Percentiles rank a stretch among this genome's conserved stretches.
Evolutionary conservation across 2,113 vertebrate species (phyloP).

Genomic region (Muntiacus muntjak): DNA sequence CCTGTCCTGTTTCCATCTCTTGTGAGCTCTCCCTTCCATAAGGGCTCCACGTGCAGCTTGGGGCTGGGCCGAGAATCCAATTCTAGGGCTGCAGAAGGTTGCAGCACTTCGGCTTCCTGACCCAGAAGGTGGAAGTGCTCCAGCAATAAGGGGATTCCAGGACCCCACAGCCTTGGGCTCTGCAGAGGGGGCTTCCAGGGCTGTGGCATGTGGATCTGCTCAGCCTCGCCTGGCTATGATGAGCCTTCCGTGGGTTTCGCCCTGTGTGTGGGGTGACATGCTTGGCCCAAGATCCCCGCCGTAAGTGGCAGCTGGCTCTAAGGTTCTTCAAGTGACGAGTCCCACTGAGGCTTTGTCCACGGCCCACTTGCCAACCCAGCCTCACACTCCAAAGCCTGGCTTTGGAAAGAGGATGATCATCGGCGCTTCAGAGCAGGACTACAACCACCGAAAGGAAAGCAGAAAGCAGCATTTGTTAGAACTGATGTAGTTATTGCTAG

Average conservation of each 20-base stretch:
- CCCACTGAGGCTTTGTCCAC: not conserved
- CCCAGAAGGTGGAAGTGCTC: not conserved
- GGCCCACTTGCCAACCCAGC: not conserved
- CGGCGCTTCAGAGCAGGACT: slow-evolving; percentile 28
- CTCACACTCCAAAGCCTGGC: not conserved
- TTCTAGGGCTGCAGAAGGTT: not conserved
- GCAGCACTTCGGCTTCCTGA: not conserved
- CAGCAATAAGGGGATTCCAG: not conserved
- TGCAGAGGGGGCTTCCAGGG: not conserved
- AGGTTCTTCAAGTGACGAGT: not conserved
- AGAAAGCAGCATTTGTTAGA: slow-evolving; percentile 16
- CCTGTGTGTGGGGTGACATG: not conserved
- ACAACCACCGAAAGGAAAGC: not conserved
- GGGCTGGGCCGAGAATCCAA: not conserved
- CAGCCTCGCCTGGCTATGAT: not conserved
- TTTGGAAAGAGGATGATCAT: not conserved
- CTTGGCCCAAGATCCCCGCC: not conserved
- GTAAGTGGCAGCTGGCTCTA: not conserved
- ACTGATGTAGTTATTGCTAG: slow-evolving; percentile 44
- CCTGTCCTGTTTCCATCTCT: not conserved
- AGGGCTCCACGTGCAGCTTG: not conserved
- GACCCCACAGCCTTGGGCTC: not conserved
- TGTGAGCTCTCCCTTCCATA: not conserved
- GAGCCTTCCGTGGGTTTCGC: not conserved
- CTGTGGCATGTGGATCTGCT: not conserved